Percentiles rank a stretch among this genome's conserved stretches.
These are phyloP conservation scores for Heterodera schachtii DNA, from an alignment of 1,140 invertebrate species.

Conservation along the genomic window DNA sequence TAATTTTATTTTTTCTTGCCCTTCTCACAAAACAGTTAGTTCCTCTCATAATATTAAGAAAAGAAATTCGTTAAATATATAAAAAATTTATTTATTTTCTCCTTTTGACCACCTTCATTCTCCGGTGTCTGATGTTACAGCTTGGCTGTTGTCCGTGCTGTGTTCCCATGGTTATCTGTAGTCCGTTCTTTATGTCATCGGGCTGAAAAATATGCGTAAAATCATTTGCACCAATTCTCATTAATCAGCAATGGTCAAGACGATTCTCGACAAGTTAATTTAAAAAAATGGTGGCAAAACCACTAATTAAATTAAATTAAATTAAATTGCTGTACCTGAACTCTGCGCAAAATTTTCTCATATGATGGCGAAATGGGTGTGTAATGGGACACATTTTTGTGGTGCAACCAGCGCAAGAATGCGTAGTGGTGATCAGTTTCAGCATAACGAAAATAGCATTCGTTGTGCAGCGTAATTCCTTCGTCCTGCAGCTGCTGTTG, in stretches of 20 bases:
- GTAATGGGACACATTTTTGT: slow-evolving; percentile 61
- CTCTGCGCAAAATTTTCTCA: slow-evolving; percentile 55
- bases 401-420: slow-evolving; percentile 57
- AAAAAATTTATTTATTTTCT: too few species aligned
- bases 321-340: slow-evolving; percentile 45
- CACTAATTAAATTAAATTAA: too few species aligned
- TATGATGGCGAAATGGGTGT: slow-evolving; percentile 61
- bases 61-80: too few species aligned
- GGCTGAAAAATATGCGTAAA: slow-evolving; percentile 46
- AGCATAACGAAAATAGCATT: slow-evolving; percentile 39
- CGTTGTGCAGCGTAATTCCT: slow-evolving; percentile 16
- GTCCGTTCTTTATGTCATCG: slow-evolving; percentile 48
- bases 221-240: neutral
- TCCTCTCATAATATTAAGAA: too few species aligned
- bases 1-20: too few species aligned
- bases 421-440: slow-evolving; percentile 56
- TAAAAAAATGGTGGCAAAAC: too few species aligned
- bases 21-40: too few species aligned
- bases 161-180: slow-evolving; percentile 59
- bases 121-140: slow-evolving; percentile 45
- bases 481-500: neutral
- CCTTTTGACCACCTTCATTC: slow-evolving; percentile 1
- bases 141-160: slow-evolving; percentile 38
- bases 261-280: too few species aligned
- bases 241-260: too few species aligned